Conservation (phyloP, 92 coral and sea anemone genomes). For the Epizoanthus scotinus region DNA sequence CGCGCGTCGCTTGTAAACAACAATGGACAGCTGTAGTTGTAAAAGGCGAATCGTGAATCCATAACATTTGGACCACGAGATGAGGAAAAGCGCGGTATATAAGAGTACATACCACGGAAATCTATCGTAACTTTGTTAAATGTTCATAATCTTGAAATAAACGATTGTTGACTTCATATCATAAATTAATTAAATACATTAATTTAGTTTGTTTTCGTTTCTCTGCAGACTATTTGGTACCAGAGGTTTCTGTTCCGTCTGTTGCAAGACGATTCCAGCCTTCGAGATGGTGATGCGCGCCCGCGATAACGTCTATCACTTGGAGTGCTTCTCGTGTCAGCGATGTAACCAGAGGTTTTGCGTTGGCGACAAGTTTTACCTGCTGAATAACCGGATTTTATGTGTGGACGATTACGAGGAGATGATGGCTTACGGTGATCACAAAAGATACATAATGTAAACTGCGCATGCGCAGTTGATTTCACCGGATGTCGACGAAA, state of each 20-base stretch:
- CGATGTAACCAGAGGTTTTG: slow-evolving; percentile 97
- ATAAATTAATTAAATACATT: too few relatives aligned
- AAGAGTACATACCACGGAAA: too few relatives aligned
- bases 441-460: slow-evolving; percentile 69
- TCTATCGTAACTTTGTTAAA: too few relatives aligned
- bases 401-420: slow-evolving; percentile 95
- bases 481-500: too few relatives aligned
- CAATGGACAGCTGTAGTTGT: too few relatives aligned
- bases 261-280: slow-evolving; percentile 95
- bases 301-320: slow-evolving; percentile 89
- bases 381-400: slow-evolving; percentile 86
- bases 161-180: too few relatives aligned
- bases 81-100: too few relatives aligned
- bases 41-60: too few relatives aligned
- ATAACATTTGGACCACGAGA: too few relatives aligned
- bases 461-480: too few relatives aligned
- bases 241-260: slow-evolving; percentile 91
- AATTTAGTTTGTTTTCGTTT: slow-evolving; percentile 18
- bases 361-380: slow-evolving; percentile 97
- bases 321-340: slow-evolving; percentile 97
- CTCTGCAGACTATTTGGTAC: slow-evolving; percentile 86
- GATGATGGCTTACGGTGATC: slow-evolving; percentile 81
- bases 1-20: too few relatives aligned
- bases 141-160: too few relatives aligned
- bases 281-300: slow-evolving; percentile 99